Evolutionary conservation across 1,140 invertebrate genomes (phyloP).

Genomic region (Sycobia sp.): DNA sequence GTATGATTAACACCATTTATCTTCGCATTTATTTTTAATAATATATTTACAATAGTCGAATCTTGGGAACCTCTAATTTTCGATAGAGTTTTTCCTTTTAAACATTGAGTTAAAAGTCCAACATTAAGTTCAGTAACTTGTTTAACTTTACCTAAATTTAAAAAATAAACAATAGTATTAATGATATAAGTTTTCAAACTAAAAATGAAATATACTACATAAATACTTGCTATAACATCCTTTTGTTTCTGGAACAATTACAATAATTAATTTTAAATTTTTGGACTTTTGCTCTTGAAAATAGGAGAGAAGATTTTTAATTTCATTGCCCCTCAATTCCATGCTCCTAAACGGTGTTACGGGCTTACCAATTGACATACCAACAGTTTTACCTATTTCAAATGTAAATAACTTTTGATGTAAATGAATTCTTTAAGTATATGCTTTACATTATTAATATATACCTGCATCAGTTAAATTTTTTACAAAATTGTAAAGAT

Average conservation of each 20-base stretch:
- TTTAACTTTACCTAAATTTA: constrained; percentile 66
- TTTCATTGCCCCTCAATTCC: constrained; percentile 5
- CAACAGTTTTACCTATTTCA: constrained; percentile 18
- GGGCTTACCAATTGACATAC: constrained; percentile 42
- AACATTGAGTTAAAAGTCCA: constrained; percentile 82
- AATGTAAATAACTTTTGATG: not conserved
- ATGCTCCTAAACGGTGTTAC: constrained; percentile 34
- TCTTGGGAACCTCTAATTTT: constrained; percentile 46
- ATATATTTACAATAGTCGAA: constrained; percentile 71
- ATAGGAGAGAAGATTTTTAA: not conserved
- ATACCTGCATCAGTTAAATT: constrained; percentile 9
- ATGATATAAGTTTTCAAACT: too few relatives aligned
- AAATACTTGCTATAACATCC: constrained; percentile 56
- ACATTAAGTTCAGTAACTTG: constrained; percentile 74
- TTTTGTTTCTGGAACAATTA: constrained; percentile 60
- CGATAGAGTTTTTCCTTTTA: constrained; percentile 68
- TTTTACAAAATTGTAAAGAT: constrained; percentile 34
- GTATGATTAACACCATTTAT: constrained; percentile 82
- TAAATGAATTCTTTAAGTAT: constrained; percentile 11
- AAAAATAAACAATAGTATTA: not conserved
- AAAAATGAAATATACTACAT: too few relatives aligned
- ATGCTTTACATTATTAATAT: constrained; percentile 9
- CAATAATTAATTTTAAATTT: constrained; percentile 60
- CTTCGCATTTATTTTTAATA: constrained; percentile 86
- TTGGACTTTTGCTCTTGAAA: constrained; percentile 34